Conservation (phyloP, 2,113 vertebrate genomes). For the Panthera leo region DNA sequence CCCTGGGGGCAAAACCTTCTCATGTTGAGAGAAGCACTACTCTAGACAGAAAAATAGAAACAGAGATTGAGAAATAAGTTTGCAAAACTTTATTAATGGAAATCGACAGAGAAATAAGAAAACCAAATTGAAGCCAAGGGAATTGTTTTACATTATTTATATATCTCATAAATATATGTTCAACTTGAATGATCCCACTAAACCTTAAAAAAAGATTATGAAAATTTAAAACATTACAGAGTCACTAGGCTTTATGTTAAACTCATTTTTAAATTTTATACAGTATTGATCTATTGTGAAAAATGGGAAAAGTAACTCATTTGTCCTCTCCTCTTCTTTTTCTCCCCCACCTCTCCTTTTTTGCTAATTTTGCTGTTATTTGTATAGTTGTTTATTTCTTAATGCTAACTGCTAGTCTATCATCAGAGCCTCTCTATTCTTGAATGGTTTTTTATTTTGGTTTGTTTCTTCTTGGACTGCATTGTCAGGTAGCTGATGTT, state of each 20-base stretch:
- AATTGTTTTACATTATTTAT: constrained; percentile 22
- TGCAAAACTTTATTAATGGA: not conserved
- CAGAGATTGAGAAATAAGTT: not conserved
- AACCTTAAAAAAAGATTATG: not conserved
- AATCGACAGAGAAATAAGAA: not conserved
- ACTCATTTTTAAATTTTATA: not conserved
- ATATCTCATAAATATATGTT: not conserved
- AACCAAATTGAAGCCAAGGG: not conserved
- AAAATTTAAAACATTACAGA: not conserved
- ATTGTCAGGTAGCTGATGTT: not conserved
- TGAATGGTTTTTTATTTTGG: not conserved
- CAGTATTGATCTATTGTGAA: not conserved
- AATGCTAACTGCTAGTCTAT: not conserved
- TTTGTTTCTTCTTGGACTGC: not conserved
- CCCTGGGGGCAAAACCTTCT: not conserved
- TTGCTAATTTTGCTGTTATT: not conserved
- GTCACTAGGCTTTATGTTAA: not conserved
- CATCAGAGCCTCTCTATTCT: not conserved
- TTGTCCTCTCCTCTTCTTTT: not conserved
- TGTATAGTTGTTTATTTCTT: not conserved
- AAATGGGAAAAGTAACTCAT: not conserved
- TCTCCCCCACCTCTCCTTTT: not conserved
- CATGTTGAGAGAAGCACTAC: not conserved
- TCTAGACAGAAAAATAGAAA: not conserved
- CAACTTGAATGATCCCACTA: not conserved